phyloP scores from a whole-genome alignment of 2,888 invertebrate genomes.

The Syrphus vitripennis region DNA sequence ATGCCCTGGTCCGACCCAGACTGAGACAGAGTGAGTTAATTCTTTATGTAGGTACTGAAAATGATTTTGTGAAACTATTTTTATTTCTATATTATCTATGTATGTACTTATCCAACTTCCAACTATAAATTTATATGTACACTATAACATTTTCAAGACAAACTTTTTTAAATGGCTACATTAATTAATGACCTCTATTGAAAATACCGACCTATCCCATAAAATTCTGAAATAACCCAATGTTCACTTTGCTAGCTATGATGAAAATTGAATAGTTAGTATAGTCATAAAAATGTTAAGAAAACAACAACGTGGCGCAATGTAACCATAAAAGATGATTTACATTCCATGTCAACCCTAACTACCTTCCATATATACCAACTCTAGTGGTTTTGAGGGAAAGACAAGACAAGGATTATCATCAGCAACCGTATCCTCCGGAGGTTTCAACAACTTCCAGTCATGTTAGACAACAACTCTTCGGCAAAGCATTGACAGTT shows the following conservation, averaged over 20 bases:
- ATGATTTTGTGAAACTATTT: too few species aligned
- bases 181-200: slow-evolving; percentile 14
- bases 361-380: not conserved
- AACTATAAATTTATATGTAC: too few species aligned
- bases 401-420: slow-evolving; percentile 36
- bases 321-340: slow-evolving; percentile 68
- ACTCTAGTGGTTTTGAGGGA: not conserved
- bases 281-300: slow-evolving; percentile 57
- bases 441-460: slow-evolving; percentile 49
- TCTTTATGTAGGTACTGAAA: too few species aligned
- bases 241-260: not conserved
- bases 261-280: slow-evolving; percentile 52
- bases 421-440: slow-evolving; percentile 38
- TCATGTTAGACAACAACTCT: slow-evolving; percentile 59
- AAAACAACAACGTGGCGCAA: slow-evolving; percentile 52
- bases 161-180: not conserved
- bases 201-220: slow-evolving; percentile 3
- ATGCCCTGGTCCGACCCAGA: too few species aligned
- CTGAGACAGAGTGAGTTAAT: too few species aligned
- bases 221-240: slow-evolving; percentile 12
- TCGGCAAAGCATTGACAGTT: slow-evolving; percentile 63
- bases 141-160: not conserved
- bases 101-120: too few species aligned
- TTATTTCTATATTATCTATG: too few species aligned
- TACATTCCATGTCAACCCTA: slow-evolving; percentile 44